Conservation (phyloP, 2,888 invertebrate species). For the Phania funesta region DNA sequence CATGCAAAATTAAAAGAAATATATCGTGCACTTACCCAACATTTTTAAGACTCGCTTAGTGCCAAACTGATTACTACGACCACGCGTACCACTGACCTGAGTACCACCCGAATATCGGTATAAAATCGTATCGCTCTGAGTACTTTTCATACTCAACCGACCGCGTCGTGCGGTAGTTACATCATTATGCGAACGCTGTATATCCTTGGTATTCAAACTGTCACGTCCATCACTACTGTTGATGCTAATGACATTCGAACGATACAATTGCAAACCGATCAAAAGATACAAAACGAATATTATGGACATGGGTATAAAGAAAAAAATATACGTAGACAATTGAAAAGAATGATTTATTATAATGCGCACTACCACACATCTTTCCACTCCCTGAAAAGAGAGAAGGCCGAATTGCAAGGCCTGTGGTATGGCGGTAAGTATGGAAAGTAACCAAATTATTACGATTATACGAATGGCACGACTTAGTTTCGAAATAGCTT, state of each 20-base stretch:
- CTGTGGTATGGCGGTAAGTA: constrained; percentile 88
- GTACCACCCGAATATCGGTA: constrained; percentile 80
- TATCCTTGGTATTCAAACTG: background rate
- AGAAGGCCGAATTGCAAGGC: constrained; percentile 89
- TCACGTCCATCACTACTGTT: constrained; percentile 70
- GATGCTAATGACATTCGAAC: constrained; percentile 81
- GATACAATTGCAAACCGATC: constrained; percentile 86
- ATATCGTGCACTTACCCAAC: constrained; percentile 83
- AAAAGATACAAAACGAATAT: constrained; percentile 91
- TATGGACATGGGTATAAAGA: constrained; percentile 92
- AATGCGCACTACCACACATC: constrained; percentile 77
- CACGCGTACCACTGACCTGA: constrained; percentile 82
- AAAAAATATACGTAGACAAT: constrained; percentile 87
- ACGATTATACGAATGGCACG: constrained; percentile 89
- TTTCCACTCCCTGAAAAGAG: constrained; percentile 73
- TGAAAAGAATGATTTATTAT: constrained; percentile 82
- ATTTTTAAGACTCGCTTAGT: constrained; percentile 87
- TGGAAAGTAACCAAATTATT: constrained; percentile 89
- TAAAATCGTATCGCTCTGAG: constrained; percentile 74
- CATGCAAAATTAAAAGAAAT: background rate
- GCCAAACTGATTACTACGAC: constrained; percentile 82
- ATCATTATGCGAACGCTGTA: constrained; percentile 23
- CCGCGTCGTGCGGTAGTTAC: constrained; percentile 36
- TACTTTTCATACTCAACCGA: constrained; percentile 69
- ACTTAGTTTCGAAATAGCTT: constrained; percentile 91